These are phyloP conservation scores for Thaleichthys pacificus DNA, from an alignment of 2,797 vertebrate species.

Conservation along the genomic window DNA sequence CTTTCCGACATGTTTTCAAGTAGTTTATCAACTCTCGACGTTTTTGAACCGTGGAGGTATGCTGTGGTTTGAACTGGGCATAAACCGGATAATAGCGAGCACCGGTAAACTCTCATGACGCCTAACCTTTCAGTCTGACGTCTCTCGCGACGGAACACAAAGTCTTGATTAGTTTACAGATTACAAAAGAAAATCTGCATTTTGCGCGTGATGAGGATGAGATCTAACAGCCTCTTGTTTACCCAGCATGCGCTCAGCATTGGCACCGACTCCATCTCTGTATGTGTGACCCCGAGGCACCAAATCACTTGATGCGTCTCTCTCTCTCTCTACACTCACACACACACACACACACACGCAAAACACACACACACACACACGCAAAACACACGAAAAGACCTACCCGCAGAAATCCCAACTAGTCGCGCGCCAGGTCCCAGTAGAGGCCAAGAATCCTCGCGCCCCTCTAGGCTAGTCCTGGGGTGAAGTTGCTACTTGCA, in stretches of 20 bases:
- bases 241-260: slow-evolving; percentile 43
- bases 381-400: neutral
- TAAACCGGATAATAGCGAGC: slow-evolving; percentile 49
- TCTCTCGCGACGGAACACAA: slow-evolving; percentile 56
- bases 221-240: slow-evolving; percentile 75
- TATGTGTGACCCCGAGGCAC: slow-evolving; percentile 73
- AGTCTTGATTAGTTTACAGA: slow-evolving; percentile 77
- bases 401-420: slow-evolving; percentile 52
- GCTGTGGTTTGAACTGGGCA: slow-evolving; percentile 16
- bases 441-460: slow-evolving; percentile 70
- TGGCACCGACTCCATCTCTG: slow-evolving; percentile 61
- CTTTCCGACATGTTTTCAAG: neutral
- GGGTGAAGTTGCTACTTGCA: slow-evolving; percentile 68
- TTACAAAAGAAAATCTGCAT: slow-evolving; percentile 69
- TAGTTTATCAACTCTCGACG: slow-evolving; percentile 11
- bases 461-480: slow-evolving; percentile 81
- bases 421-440: slow-evolving; percentile 68
- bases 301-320: slow-evolving; percentile 72
- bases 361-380: neutral
- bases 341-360: neutral
- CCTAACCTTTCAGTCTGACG: slow-evolving; percentile 70
- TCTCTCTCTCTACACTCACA: slow-evolving; percentile 6
- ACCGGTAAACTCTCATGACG: slow-evolving; percentile 40
- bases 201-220: slow-evolving; percentile 72
- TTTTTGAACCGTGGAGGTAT: neutral